These are phyloP conservation scores for Caenorhabditis macrosperma DNA, from an alignment of 2,888 invertebrate genomes.

Conservation along the genomic window DNA sequence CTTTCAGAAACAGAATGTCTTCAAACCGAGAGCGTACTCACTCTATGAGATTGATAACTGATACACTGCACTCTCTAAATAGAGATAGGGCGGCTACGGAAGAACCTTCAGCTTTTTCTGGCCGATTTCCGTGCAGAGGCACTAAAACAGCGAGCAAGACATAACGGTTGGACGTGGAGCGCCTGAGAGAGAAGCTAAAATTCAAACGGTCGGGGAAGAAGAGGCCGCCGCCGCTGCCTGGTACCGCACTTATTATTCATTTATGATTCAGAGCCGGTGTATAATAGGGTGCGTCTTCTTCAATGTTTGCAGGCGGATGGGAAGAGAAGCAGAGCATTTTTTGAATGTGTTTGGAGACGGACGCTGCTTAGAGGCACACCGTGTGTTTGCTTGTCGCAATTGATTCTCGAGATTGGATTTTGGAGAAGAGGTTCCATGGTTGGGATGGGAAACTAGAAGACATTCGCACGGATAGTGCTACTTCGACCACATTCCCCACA, in stretches of 20 bases:
- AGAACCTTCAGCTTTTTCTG: too few relatives aligned
- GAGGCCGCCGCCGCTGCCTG: slow-evolving; percentile 22
- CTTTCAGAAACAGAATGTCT: too few relatives aligned
- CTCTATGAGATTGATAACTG: too few relatives aligned
- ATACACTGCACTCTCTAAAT: too few relatives aligned
- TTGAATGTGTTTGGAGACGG: slow-evolving; percentile 15
- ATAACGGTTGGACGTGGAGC: background rate
- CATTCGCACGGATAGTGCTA: too few relatives aligned
- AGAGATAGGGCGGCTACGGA: too few relatives aligned
- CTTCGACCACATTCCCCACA: too few relatives aligned
- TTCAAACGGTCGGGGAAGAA: slow-evolving; percentile 21
- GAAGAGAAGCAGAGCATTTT: slow-evolving; percentile 8
- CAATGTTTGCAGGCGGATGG: slow-evolving; percentile 37
- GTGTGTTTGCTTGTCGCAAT: background rate
- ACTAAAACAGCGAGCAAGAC: background rate
- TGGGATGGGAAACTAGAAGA: too few relatives aligned
- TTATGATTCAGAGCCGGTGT: slow-evolving; percentile 54
- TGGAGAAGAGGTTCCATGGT: background rate
- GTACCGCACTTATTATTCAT: slow-evolving; percentile 58
- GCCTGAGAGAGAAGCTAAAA: background rate
- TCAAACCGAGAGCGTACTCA: too few relatives aligned
- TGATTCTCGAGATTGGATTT: background rate
- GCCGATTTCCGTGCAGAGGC: too few relatives aligned
- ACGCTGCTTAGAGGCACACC: background rate
- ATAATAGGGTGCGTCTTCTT: slow-evolving; percentile 51